A percentile compares a stretch with the other conserved stretches of the same genome.
Evolutionary conservation across 2,888 invertebrate genomes (phyloP).

Genomic region (Spialia ferax): DNA sequence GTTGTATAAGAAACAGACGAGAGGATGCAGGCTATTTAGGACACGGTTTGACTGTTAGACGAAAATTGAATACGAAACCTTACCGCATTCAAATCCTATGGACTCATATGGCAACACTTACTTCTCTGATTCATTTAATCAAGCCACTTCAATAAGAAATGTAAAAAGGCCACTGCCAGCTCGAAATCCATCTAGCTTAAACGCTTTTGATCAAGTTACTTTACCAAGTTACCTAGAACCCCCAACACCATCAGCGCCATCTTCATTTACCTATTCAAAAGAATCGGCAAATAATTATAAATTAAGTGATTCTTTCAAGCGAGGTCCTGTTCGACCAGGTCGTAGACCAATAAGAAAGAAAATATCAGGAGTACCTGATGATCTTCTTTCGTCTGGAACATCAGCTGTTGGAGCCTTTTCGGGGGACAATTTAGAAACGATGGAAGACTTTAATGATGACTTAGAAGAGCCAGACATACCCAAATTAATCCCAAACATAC

Average conservation of each 20-base stretch:
- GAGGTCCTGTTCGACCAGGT: constrained; percentile 69
- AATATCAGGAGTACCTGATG: constrained; percentile 71
- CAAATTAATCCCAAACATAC: constrained; percentile 46
- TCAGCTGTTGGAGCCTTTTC: constrained; percentile 69
- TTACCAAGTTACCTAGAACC: constrained; percentile 82
- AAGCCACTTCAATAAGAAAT: constrained; percentile 73
- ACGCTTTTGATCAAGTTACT: constrained; percentile 66
- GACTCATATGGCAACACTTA: constrained; percentile 80
- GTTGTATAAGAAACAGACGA: too few species aligned
- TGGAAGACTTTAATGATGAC: constrained; percentile 71
- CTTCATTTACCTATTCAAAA: constrained; percentile 68
- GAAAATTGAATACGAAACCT: constrained; percentile 60
- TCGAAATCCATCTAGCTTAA: constrained; percentile 56
- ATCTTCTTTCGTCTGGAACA: constrained; percentile 75
- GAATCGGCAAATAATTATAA: constrained; percentile 71
- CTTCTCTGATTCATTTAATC: constrained; percentile 77
- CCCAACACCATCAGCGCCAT: constrained; percentile 72
- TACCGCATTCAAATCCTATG: constrained; percentile 60
- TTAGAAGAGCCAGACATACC: constrained; percentile 64
- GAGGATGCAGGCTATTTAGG: too few species aligned
- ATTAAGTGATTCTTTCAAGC: constrained; percentile 67
- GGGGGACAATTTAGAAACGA: constrained; percentile 60
- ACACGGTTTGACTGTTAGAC: too few species aligned
- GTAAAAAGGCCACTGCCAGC: constrained; percentile 65
- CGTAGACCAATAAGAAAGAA: constrained; percentile 80